Conservation (phyloP, 2,888 invertebrate genomes). For the Sinotaia quadrata region DNA sequence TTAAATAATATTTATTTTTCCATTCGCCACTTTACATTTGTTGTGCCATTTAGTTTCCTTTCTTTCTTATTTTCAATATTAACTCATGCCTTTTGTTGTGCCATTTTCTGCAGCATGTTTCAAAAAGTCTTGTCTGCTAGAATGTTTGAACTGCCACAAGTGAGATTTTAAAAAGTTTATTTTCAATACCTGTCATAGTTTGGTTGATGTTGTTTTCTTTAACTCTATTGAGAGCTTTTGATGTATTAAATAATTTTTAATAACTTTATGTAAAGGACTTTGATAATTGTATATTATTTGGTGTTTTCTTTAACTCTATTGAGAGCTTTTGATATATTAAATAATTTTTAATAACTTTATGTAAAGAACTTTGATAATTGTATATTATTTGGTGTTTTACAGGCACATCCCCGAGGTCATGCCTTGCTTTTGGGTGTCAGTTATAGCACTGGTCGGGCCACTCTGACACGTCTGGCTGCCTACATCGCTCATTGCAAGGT, state of each 20-base stretch:
- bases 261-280: not conserved
- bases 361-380: not conserved
- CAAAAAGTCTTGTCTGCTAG: too few species aligned
- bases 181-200: too few species aligned
- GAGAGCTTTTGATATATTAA: not conserved
- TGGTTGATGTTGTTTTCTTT: not conserved
- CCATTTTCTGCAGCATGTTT: too few species aligned
- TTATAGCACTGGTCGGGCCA: constrained; percentile 66
- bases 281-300: not conserved
- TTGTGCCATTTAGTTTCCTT: too few species aligned
- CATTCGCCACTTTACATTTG: too few species aligned
- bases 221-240: not conserved
- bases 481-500: constrained; percentile 69
- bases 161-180: too few species aligned
- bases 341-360: too few species aligned
- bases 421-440: constrained; percentile 65
- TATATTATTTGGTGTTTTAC: constrained; percentile 24
- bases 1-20: too few species aligned
- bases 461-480: constrained; percentile 66
- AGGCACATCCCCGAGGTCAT: constrained; percentile 67
- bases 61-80: too few species aligned
- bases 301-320: not conserved
- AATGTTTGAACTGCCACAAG: too few species aligned
- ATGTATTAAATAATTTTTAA: too few species aligned
- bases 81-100: too few species aligned